phyloP scores from a whole-genome alignment of 1,140 invertebrate genomes.

The Drosophila leontia region DNA sequence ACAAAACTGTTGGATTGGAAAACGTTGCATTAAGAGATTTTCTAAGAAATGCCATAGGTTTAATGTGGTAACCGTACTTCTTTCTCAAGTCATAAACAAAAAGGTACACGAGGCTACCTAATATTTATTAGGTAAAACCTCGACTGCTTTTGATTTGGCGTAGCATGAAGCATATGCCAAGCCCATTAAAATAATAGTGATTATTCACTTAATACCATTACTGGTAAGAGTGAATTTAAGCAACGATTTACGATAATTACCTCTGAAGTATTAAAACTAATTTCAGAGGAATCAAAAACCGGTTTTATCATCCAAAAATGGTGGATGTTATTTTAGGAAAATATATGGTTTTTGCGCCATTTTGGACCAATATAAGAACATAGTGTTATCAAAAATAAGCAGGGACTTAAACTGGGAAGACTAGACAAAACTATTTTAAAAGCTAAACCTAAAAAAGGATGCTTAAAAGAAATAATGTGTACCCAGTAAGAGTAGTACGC shows the following conservation, averaged over 20 bases:
- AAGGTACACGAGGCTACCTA: not conserved
- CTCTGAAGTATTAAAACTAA: not conserved
- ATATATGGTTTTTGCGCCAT: not conserved
- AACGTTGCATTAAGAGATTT: not conserved
- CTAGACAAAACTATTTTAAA: too few species aligned
- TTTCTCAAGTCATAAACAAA: not conserved
- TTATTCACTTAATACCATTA: not conserved
- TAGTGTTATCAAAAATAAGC: too few species aligned
- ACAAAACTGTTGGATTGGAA: not conserved
- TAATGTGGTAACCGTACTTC: not conserved
- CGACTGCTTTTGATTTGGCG: not conserved
- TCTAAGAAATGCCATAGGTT: not conserved
- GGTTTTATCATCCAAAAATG: not conserved
- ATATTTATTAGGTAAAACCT: not conserved
- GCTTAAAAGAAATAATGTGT: too few species aligned
- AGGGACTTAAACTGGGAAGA: too few species aligned
- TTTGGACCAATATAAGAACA: not conserved
- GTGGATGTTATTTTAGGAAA: constrained; percentile 14
- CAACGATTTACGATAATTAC: not conserved
- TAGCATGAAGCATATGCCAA: not conserved
- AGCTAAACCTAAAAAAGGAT: too few species aligned
- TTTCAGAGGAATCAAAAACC: not conserved
- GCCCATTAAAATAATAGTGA: not conserved
- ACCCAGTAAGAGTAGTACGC: too few species aligned
- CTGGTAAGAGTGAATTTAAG: not conserved